Evolutionary conservation across 2,797 vertebrate species (phyloP).

Genomic region (Pipistrellus pipistrellus): DNA sequence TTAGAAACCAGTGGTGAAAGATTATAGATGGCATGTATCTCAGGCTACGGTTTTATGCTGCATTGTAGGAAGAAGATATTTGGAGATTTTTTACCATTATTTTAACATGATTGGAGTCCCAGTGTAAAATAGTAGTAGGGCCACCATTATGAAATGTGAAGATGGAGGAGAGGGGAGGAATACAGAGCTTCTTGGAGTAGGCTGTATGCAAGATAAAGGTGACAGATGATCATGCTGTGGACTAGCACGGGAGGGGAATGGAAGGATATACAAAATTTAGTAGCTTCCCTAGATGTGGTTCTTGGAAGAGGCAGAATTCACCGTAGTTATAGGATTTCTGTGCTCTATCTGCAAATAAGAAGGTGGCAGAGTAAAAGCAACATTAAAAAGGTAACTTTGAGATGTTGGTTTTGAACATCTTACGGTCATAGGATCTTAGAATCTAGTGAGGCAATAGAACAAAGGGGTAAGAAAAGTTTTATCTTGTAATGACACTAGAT

Average conservation of each 20-base stretch:
- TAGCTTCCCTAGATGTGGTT: neutral
- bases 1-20: slow-evolving; percentile 35
- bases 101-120: neutral
- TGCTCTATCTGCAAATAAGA: slow-evolving; percentile 31
- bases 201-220: neutral
- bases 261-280: neutral
- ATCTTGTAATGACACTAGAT: neutral
- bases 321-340: neutral
- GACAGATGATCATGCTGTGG: neutral
- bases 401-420: slow-evolving; percentile 12
- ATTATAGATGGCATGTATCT: neutral
- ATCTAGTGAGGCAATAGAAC: neutral
- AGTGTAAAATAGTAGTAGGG: neutral
- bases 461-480: neutral
- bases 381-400: neutral
- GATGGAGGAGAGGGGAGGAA: neutral
- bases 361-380: neutral
- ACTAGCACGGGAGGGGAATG: neutral
- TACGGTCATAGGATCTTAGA: neutral
- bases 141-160: neutral
- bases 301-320: slow-evolving; percentile 10
- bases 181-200: neutral
- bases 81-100: neutral
- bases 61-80: slow-evolving; percentile 7
- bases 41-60: slow-evolving; percentile 1